Percentiles rank a stretch among this genome's conserved stretches.
phyloP scores from a whole-genome alignment of 2,888 invertebrate genomes.

The Morpho achilles region DNA sequence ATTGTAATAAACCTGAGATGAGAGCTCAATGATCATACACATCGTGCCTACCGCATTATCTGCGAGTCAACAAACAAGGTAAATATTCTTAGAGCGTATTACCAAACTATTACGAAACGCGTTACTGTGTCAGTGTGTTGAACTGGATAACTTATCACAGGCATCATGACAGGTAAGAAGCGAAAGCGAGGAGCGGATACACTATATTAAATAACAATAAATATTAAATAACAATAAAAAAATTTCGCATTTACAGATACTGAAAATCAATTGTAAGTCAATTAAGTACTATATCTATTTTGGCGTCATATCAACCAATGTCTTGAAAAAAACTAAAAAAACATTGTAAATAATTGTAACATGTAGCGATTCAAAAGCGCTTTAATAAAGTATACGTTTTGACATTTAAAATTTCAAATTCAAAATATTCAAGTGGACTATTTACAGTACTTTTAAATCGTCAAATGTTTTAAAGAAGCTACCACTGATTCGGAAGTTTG shows the following conservation, averaged over 20 bases:
- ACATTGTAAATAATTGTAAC: no score
- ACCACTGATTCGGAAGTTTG: no score
- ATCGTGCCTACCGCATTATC: conserved; percentile 21
- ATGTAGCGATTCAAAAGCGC: no score
- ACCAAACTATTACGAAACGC: conserved; percentile 48
- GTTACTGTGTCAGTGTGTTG: conserved; percentile 54
- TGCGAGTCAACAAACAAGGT: conserved; percentile 38
- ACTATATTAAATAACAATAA: not conserved
- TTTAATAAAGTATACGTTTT: no score
- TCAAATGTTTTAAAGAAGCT: no score
- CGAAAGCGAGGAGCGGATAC: conserved; percentile 9
- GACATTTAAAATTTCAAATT: no score
- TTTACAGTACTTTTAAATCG: no score
- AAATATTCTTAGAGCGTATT: conserved; percentile 40
- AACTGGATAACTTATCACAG: conserved; percentile 46
- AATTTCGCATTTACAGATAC: not conserved
- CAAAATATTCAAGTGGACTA: no score
- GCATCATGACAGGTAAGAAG: conserved; percentile 14
- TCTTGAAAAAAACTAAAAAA: no score
- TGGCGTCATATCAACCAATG: no score
- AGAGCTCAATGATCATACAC: conserved; percentile 18
- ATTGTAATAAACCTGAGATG: conserved; percentile 15
- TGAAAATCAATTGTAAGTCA: not conserved
- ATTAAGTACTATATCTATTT: no score
- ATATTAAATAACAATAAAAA: not conserved